Evolutionary conservation across 2,113 vertebrate genomes (phyloP).

Genomic region (Accipiter cooperii): DNA sequence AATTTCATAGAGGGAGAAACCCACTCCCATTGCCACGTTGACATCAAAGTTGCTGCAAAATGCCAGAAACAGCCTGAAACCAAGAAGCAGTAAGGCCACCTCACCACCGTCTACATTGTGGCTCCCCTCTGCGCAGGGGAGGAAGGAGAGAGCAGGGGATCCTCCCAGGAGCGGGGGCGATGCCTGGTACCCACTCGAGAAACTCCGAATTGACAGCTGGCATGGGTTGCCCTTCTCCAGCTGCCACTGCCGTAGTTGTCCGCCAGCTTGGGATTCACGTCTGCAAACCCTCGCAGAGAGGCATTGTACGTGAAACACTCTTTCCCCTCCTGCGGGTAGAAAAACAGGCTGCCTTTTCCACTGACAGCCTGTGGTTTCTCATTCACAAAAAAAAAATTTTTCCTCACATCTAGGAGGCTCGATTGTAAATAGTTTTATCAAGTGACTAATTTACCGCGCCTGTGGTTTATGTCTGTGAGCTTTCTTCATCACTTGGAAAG

Average conservation of each 20-base stretch:
- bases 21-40: not conserved
- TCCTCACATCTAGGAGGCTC: slow-evolving; percentile 37
- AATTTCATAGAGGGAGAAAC: not conserved
- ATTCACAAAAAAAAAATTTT: slow-evolving; percentile 41
- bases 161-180: not conserved
- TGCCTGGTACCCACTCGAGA: not conserved
- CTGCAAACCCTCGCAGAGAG: not conserved
- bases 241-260: not conserved
- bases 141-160: not conserved
- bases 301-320: not conserved
- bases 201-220: not conserved
- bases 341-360: slow-evolving; percentile 68
- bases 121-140: not conserved
- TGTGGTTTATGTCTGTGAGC: slow-evolving; percentile 26
- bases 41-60: not conserved
- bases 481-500: slow-evolving; percentile 63
- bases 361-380: slow-evolving; percentile 62
- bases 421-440: slow-evolving; percentile 5
- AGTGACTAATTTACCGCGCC: slow-evolving; percentile 54
- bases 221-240: not conserved
- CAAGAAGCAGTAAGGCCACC: fast-evolving
- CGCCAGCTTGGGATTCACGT: not conserved
- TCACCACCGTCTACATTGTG: not conserved
- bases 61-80: not conserved
- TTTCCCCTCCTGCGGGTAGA: not conserved